A percentile compares a stretch with the other conserved stretches of the same genome.
Evolutionary conservation across 2,113 vertebrate genomes (phyloP).

Genomic region (Antennarius striatus): DNA sequence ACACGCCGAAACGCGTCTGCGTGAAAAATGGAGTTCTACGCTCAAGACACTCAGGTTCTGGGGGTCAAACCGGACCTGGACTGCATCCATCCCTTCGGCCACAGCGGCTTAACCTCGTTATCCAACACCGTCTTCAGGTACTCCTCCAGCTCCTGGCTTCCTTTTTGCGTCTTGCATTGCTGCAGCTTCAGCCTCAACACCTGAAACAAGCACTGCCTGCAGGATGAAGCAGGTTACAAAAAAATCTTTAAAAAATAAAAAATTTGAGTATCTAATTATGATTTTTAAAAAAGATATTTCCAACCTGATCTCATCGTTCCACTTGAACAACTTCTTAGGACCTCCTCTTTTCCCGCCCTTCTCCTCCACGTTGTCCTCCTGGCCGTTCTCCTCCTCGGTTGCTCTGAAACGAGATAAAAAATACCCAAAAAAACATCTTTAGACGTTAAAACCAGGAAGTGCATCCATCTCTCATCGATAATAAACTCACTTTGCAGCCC

Average conservation of each 20-base stretch:
- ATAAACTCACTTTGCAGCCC: conserved; percentile 84
- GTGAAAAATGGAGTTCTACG: no score
- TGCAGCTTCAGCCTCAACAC: conserved; percentile 87
- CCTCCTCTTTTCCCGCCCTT: conserved; percentile 82
- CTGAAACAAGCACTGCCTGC: conserved; percentile 86
- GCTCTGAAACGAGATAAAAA: conserved; percentile 72
- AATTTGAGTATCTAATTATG: background rate
- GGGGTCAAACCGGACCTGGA: conserved; percentile 78
- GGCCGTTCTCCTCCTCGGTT: conserved; percentile 85
- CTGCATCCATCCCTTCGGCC: conserved; percentile 99
- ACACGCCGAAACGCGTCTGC: background rate
- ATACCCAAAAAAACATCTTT: background rate
- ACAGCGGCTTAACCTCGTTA: conserved; percentile 89
- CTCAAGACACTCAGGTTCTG: no score
- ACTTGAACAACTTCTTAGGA: conserved; percentile 92
- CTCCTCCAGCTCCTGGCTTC: conserved; percentile 84
- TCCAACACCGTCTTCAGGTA: conserved; percentile 89
- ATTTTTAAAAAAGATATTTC: background rate
- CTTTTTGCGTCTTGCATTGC: conserved; percentile 80
- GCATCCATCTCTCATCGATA: no score
- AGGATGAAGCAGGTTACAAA: no score
- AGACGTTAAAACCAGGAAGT: no score
- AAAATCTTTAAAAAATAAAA: no score
- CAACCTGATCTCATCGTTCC: conserved; percentile 93
- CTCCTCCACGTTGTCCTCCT: conserved; percentile 85